Base-by-base conservation (phyloP, 2,888 invertebrate genomes). In the Eumacrocentrus americanus region DNA sequence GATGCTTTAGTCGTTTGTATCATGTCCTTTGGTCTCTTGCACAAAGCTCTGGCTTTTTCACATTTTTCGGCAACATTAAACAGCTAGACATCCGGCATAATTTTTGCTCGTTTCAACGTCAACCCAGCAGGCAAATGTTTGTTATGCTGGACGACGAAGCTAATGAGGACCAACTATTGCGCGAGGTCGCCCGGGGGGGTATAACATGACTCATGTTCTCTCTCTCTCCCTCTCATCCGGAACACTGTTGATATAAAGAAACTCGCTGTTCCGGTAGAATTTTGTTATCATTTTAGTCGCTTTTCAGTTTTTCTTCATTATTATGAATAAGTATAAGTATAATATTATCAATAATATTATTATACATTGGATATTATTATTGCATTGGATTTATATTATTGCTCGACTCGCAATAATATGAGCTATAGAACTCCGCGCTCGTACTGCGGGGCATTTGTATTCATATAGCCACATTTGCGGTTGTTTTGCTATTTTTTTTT, bases 141-240 rank as follows among this genome's bases (percentile, higher is more conserved):
- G 25, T 56, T 54, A 60, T 54, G 48, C 54, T 47, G 48, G 18
- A 20, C 53, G 35, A 48, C 48, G 60, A 50, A 20, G 23, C 29
- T 48, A 54, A 48, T 54, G 59, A 40, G 47, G 40, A 60, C 54
- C 14, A 52, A 42, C 23, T 20, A 34, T 29, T 3, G 35, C 29
- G 22, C 35, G 16, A 20, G 18, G 25, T 44, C 23, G 12, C 53
- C 34, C 20, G n/a, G 16, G 20, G 34, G 52, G n/a, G 14, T 29
- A 29, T 29, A 9, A 37, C 38, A 35, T 35, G 50, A 52, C 38
- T 52, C 23, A 14, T 38, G 22, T 12, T 52, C 14, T 6, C 38
- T 29, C 18, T 23, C n/a, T n/a, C n/a, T n/a, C n/a, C n/a, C n/a
- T 40, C 29, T 25, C 12, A 2, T 53, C 9, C 4, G 42, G 7